A percentile compares a stretch with the other conserved stretches of the same genome.
These are phyloP conservation scores for Serripes groenlandicus DNA, from an alignment of 2,888 invertebrate species.

Conservation along the genomic window DNA sequence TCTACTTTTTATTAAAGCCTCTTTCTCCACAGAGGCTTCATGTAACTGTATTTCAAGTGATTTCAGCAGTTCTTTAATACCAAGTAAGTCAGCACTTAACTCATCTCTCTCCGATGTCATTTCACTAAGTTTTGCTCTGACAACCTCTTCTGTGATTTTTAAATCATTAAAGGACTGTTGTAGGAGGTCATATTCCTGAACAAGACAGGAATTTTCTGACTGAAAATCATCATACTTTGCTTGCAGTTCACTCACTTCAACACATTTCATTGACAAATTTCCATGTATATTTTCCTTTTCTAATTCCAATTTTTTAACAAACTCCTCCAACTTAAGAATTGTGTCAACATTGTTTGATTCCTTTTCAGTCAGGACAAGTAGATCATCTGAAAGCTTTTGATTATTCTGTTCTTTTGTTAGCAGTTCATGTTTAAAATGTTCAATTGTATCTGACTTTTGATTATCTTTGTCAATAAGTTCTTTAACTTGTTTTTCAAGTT, in stretches of 20 bases:
- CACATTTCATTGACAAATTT: conserved; percentile 41
- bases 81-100: conserved; percentile 47
- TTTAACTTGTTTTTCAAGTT: conserved; percentile 10
- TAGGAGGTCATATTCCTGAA: conserved; percentile 65
- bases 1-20: conserved; percentile 35
- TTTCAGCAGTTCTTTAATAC: conserved; percentile 54
- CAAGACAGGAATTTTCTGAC: conserved; percentile 58
- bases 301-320: conserved; percentile 42
- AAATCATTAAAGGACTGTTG: conserved; percentile 60
- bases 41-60: conserved; percentile 1
- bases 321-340: conserved; percentile 51
- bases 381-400: conserved; percentile 43
- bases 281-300: conserved; percentile 57
- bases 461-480: conserved; percentile 4
- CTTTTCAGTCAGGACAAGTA: conserved; percentile 48
- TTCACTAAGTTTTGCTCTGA: conserved; percentile 74
- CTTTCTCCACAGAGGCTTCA: conserved; percentile 19
- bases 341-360: conserved; percentile 46
- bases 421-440: conserved; percentile 17
- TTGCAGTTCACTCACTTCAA: conserved; percentile 57
- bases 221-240: conserved; percentile 62
- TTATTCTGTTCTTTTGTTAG: conserved; percentile 23
- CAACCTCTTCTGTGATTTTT: conserved; percentile 58
- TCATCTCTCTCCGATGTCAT: conserved; percentile 67
- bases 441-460: conserved; percentile 20